These are phyloP conservation scores for Pelodytes ibericus DNA, from an alignment of 2,797 vertebrate species.

Conservation along the genomic window DNA sequence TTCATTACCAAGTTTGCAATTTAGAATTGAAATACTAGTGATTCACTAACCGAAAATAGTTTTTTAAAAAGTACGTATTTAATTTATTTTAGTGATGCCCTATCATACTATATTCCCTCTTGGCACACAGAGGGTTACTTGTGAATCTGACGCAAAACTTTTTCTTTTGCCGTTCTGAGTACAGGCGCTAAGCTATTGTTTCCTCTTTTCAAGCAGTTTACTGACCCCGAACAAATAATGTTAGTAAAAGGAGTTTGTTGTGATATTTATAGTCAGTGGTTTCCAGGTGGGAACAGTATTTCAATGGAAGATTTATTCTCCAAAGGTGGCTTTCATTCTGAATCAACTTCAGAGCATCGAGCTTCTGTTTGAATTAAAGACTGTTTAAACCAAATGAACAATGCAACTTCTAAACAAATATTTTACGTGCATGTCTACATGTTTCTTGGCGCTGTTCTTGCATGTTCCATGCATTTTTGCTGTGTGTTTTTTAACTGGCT, in stretches of 20 bases:
- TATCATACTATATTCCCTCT: no score
- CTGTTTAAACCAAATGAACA: conserved; percentile 49
- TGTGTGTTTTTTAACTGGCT: conserved; percentile 60
- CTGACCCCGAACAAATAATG: conserved; percentile 28
- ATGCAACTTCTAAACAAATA: conserved; percentile 50
- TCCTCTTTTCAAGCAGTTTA: not conserved
- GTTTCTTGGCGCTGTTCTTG: conserved; percentile 61
- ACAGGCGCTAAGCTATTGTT: no score
- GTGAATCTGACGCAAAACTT: no score
- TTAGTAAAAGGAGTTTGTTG: conserved; percentile 6
- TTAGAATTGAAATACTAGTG: no score
- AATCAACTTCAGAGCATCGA: conserved; percentile 34
- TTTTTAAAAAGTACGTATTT: no score
- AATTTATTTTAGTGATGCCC: no score
- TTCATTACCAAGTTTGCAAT: no score
- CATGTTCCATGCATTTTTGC: conserved; percentile 61
- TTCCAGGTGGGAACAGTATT: conserved; percentile 45
- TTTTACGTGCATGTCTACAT: conserved; percentile 62
- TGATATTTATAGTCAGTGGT: conserved; percentile 22
- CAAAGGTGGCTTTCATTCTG: conserved; percentile 37
- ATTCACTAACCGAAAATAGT: no score
- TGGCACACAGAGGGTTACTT: no score
- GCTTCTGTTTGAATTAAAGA: conserved; percentile 48
- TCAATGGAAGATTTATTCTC: conserved; percentile 51
- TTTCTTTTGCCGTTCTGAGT: no score